Percentiles rank a stretch among this genome's conserved stretches.
These are phyloP conservation scores for Agrotis clavis DNA, from an alignment of 2,888 invertebrate species.

Conservation along the genomic window DNA sequence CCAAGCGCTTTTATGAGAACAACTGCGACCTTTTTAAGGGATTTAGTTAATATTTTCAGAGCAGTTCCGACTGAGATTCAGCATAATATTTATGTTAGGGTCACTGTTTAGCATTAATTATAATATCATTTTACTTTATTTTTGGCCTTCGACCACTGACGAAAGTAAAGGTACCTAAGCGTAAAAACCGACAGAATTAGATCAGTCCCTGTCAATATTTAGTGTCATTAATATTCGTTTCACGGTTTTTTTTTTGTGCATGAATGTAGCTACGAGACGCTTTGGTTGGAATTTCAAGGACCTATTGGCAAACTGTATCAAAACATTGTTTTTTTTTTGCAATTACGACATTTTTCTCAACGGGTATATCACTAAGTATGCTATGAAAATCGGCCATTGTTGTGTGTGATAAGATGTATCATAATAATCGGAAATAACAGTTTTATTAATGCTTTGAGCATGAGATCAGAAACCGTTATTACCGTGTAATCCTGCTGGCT, in stretches of 20 bases:
- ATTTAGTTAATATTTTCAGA: background rate
- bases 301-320: background rate
- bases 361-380: too few species aligned
- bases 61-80: background rate
- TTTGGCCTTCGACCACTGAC: slow-evolving; percentile 11
- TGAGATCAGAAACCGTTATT: background rate
- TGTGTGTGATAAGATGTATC: background rate
- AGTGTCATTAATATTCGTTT: slow-evolving; percentile 41
- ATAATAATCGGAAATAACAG: slow-evolving; percentile 3
- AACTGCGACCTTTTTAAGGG: slow-evolving; percentile 6
- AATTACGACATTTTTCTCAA: background rate
- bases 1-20: slow-evolving; percentile 20
- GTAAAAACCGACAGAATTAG: slow-evolving; percentile 13
- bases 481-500: background rate
- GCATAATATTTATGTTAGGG: background rate
- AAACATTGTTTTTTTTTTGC: background rate
- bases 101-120: too few species aligned
- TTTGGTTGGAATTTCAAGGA: slow-evolving; percentile 8
- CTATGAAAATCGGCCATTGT: too few species aligned
- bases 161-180: slow-evolving; percentile 1
- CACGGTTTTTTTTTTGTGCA: slow-evolving; percentile 24
- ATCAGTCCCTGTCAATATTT: slow-evolving; percentile 23
- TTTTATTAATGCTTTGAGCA: slow-evolving; percentile 2
- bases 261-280: background rate
- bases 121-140: background rate